Conservation (phyloP, 1,140 invertebrate genomes). For the Caerostris darwini region DNA sequence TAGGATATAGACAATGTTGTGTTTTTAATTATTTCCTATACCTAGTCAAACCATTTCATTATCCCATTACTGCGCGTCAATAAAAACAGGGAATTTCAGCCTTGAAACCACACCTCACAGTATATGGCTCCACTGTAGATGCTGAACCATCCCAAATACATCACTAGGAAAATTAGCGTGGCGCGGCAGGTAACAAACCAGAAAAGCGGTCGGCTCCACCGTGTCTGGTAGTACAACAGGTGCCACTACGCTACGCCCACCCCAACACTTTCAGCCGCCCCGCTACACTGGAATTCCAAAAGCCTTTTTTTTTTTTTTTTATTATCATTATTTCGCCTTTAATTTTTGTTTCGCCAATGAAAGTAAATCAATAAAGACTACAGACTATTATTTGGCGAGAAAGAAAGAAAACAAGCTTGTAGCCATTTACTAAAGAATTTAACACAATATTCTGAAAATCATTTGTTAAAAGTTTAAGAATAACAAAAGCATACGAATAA, state of each 20-base stretch:
- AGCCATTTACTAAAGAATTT: background rate
- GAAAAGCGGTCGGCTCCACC: conserved; percentile 37
- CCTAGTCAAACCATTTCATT: too few species aligned
- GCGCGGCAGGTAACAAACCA: conserved; percentile 32
- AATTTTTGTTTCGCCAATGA: background rate
- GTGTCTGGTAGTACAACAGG: conserved; percentile 31
- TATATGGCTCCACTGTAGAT: background rate
- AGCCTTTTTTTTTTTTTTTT: background rate
- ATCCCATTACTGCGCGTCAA: too few species aligned
- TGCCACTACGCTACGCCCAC: conserved; percentile 51
- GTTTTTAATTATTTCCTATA: too few species aligned
- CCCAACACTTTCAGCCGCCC: background rate
- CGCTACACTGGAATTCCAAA: background rate
- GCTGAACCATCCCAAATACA: background rate
- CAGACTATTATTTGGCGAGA: background rate
- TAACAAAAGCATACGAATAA: background rate
- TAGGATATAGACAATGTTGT: too few species aligned
- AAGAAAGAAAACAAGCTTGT: background rate
- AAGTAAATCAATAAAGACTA: background rate
- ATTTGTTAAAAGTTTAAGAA: background rate
- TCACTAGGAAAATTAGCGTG: background rate
- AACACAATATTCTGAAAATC: background rate
- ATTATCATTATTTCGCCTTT: background rate
- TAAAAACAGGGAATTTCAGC: background rate
- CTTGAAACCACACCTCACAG: background rate